Base-by-base conservation (phyloP, 1,140 invertebrate genomes). In the Pogonomyrmex barbatus region DNA sequence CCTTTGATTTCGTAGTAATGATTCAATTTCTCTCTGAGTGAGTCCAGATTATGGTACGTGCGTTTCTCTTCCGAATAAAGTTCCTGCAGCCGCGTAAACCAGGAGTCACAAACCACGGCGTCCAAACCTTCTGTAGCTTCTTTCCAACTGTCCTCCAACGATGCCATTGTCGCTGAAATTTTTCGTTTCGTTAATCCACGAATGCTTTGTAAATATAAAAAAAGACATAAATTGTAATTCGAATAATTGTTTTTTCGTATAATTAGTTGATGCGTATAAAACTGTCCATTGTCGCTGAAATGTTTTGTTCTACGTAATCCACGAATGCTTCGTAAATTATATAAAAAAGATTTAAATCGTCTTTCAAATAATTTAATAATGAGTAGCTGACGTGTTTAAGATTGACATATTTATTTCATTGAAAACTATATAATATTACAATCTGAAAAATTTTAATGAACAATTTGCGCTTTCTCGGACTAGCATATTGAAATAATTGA, bases 1-100 rank as follows among this genome's bases (percentile, higher is more conserved):
- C 94, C 90, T 70, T 94, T 95, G 65, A 95, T 93, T n/a, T 94
- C 93, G 62, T 95, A 92, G 86, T 95, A 96, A 86, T 95, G 92
- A 54, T 87, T 73, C 12, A 96, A 91, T 90, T 96, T 96, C 33
- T 95, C 92, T 0, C 90, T 78, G 8, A 96, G 90, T 67, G 95
- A 95, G 60, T 95, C 92, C 47, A 96, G 87, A 89, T 95, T 95
- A 71, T 96, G 95, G 90, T 95, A 96, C 60, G 92, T 94, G 65
- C 95, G 92, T 71, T 94, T 95, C 14, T 94, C 94, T 2, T 95
- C 94, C 0, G 93, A 93, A 83, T 95, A 95, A 6, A 88, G 91
- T 56, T 94, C 93, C 52, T 94, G 91, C 0, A 95, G 47, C 45
- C 87, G 91, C 6, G 71, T 62, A 24, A 95, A 93, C 95, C 95